These are phyloP conservation scores for Coelogynopora nodosa DNA, from an alignment of 2,888 invertebrate species.

Conservation along the genomic window DNA sequence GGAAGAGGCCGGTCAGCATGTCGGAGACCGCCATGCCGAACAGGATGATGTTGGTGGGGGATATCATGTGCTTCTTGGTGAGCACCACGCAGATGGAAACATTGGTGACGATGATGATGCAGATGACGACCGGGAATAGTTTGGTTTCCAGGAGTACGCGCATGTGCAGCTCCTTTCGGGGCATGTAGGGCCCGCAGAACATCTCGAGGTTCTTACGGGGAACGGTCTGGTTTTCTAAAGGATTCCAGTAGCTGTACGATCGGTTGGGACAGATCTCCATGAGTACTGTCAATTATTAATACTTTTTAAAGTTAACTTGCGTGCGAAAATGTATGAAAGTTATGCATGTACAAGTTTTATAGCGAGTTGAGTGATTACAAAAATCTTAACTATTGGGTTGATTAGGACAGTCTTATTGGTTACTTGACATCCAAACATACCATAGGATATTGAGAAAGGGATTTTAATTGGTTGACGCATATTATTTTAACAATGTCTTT, in stretches of 20 bases:
- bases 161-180: not conserved
- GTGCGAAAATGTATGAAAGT: too few relatives aligned
- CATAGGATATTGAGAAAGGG: too few relatives aligned
- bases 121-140: slow-evolving; percentile 77
- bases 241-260: not conserved
- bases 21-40: slow-evolving; percentile 94
- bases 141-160: slow-evolving; percentile 69
- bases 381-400: too few relatives aligned
- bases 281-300: not conserved
- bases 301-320: too few relatives aligned
- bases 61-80: slow-evolving; percentile 82
- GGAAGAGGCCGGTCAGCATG: slow-evolving; percentile 72
- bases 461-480: too few relatives aligned
- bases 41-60: slow-evolving; percentile 84
- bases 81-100: slow-evolving; percentile 83
- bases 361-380: too few relatives aligned
- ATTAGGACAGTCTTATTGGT: too few relatives aligned
- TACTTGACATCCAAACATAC: too few relatives aligned
- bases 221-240: not conserved
- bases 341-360: too few relatives aligned
- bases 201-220: not conserved
- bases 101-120: slow-evolving; percentile 82
- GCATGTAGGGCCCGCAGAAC: slow-evolving; percentile 16
- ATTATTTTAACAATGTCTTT: too few relatives aligned
- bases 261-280: not conserved